A percentile compares a stretch with the other conserved stretches of the same genome.
phyloP scores from a whole-genome alignment of 2,797 vertebrate species.

The Pogonophryne albipinna region DNA sequence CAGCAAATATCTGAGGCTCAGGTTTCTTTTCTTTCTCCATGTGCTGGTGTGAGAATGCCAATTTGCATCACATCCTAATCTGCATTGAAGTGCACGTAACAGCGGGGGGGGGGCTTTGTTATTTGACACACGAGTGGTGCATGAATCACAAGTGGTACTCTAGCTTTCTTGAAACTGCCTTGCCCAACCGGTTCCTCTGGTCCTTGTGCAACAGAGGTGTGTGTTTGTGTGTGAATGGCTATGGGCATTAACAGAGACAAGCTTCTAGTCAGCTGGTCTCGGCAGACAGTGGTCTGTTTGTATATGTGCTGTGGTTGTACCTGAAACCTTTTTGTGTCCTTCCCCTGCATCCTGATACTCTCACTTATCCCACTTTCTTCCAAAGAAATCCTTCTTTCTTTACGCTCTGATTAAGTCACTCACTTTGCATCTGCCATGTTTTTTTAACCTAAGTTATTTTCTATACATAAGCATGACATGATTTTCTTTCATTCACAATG shows the following conservation, averaged over 20 bases:
- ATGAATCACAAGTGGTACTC: conserved; percentile 59
- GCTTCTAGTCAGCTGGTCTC: conserved; percentile 41
- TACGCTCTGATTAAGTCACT: conserved; percentile 44
- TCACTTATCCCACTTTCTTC: conserved; percentile 67
- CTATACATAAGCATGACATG: conserved; percentile 55
- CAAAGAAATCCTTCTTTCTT: conserved; percentile 54
- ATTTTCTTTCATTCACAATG: conserved; percentile 2
- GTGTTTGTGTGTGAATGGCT: conserved; percentile 46
- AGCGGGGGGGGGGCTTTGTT: conserved; percentile 37
- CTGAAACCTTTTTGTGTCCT: conserved; percentile 33
- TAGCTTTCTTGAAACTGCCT: conserved; percentile 37
- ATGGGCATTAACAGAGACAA: conserved; percentile 37
- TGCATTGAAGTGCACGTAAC: conserved; percentile 49
- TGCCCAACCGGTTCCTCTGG: conserved; percentile 55
- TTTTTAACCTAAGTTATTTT: conserved; percentile 20
- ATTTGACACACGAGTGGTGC: conserved; percentile 58
- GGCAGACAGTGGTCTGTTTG: conserved; percentile 59
- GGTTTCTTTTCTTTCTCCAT: conserved; percentile 67
- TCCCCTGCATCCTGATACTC: conserved; percentile 46
- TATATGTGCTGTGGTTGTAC: conserved; percentile 43
- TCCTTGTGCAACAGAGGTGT: conserved; percentile 37
- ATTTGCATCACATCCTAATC: conserved; percentile 42
- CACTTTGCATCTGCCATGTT: conserved; percentile 32
- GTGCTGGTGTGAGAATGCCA: conserved; percentile 55
- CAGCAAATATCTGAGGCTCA: conserved; percentile 67